Percentiles rank a stretch among this genome's conserved stretches.
Conservation (phyloP, 2,888 invertebrate species). For the Dione juno region DNA sequence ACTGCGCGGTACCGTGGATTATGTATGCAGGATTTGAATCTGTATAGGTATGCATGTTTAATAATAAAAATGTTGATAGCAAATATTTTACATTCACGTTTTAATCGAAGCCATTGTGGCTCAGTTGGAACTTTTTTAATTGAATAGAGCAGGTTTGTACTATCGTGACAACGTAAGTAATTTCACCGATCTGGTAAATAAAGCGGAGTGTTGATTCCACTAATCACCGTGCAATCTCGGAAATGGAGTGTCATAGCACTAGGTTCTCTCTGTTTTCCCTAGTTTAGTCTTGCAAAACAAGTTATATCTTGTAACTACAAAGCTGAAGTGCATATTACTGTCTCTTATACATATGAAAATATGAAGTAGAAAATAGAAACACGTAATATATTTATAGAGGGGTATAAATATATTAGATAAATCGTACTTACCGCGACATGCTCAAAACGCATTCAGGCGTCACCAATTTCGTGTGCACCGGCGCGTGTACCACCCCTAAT, state of each 20-base stretch:
- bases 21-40: constrained; percentile 20
- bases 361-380: background rate
- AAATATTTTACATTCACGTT: background rate
- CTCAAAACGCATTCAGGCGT: constrained; percentile 58
- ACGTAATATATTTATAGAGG: background rate
- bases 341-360: background rate
- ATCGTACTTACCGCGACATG: constrained; percentile 62
- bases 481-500: constrained; percentile 67
- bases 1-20: constrained; percentile 8
- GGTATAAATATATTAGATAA: background rate
- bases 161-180: too few species aligned
- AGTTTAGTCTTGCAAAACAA: background rate
- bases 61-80: background rate
- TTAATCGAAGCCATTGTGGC: too few species aligned
- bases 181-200: too few species aligned
- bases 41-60: background rate
- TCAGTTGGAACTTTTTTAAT: too few species aligned
- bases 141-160: too few species aligned
- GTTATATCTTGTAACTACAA: background rate
- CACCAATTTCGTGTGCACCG: constrained; percentile 59
- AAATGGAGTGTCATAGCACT: too few species aligned
- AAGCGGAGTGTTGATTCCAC: too few species aligned
- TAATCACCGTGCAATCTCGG: too few species aligned
- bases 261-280: too few species aligned
- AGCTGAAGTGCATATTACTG: background rate